Conservation (phyloP, 2,797 vertebrate genomes). For the Avahi laniger region DNA sequence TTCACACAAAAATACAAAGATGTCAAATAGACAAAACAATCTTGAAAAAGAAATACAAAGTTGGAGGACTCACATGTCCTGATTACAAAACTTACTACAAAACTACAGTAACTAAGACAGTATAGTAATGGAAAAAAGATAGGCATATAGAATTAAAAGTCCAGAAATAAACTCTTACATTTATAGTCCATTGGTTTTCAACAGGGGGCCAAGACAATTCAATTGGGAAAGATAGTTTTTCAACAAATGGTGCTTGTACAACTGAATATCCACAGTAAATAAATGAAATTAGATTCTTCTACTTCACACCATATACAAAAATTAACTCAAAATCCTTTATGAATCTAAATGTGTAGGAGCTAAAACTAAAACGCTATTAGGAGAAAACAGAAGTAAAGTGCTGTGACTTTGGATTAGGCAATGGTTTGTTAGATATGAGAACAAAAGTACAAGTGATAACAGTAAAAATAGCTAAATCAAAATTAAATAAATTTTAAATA, state of each 20-base stretch:
- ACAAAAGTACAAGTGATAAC: background rate
- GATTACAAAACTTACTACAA: background rate
- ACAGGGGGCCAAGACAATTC: background rate
- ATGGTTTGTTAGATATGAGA: background rate
- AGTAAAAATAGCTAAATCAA: background rate
- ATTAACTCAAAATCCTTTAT: background rate
- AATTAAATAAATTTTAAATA: conserved; percentile 7
- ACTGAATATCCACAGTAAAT: background rate
- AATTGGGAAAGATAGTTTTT: background rate
- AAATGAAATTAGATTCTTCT: background rate
- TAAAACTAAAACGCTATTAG: background rate
- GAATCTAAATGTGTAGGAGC: background rate
- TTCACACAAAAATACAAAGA: background rate
- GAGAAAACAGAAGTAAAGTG: background rate
- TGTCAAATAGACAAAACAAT: background rate
- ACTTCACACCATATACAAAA: background rate
- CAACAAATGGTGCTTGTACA: background rate
- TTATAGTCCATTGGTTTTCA: background rate
- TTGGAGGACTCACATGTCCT: background rate
- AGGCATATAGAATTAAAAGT: background rate
- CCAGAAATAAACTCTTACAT: background rate
- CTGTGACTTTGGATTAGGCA: background rate
- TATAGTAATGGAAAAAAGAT: background rate
- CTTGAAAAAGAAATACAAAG: background rate
- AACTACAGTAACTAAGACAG: background rate